phyloP scores from a whole-genome alignment of 2,888 invertebrate species.

The Halictus quadricinctus region DNA sequence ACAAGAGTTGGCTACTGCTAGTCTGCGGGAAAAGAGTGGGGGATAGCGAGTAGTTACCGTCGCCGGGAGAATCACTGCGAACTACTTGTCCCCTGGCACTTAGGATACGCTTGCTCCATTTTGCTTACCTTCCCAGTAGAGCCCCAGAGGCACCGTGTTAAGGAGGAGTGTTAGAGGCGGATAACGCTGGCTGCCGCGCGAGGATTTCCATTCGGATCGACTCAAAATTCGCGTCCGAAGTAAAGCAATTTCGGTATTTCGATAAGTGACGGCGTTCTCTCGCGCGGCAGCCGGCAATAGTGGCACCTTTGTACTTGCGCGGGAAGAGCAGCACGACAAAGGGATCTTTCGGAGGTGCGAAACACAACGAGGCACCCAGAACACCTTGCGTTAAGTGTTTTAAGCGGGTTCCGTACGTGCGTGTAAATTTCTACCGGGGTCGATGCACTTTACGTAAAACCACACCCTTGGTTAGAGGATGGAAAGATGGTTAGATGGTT shows the following conservation, averaged over 20 bases:
- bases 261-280: not conserved
- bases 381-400: constrained; percentile 38
- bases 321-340: constrained; percentile 17
- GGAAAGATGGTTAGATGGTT: constrained; percentile 36
- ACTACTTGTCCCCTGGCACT: constrained; percentile 34
- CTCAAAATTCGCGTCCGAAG: not conserved
- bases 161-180: constrained; percentile 16
- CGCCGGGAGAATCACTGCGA: constrained; percentile 27
- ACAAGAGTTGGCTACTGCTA: constrained; percentile 21
- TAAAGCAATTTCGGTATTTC: not conserved
- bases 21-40: constrained; percentile 31
- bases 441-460: constrained; percentile 25
- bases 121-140: constrained; percentile 50
- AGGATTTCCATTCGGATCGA: constrained; percentile 8
- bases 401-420: constrained; percentile 52
- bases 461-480: constrained; percentile 43
- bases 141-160: constrained; percentile 21
- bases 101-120: constrained; percentile 64
- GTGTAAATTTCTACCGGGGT: constrained; percentile 37
- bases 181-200: constrained; percentile 9
- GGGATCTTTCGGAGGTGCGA: constrained; percentile 30
- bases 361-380: constrained; percentile 16
- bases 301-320: constrained; percentile 7
- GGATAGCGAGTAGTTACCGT: constrained; percentile 10
- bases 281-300: not conserved